A percentile compares a stretch with the other conserved stretches of the same genome.
These are phyloP conservation scores for Achroia grisella DNA, from an alignment of 1,140 invertebrate genomes.

Conservation along the genomic window DNA sequence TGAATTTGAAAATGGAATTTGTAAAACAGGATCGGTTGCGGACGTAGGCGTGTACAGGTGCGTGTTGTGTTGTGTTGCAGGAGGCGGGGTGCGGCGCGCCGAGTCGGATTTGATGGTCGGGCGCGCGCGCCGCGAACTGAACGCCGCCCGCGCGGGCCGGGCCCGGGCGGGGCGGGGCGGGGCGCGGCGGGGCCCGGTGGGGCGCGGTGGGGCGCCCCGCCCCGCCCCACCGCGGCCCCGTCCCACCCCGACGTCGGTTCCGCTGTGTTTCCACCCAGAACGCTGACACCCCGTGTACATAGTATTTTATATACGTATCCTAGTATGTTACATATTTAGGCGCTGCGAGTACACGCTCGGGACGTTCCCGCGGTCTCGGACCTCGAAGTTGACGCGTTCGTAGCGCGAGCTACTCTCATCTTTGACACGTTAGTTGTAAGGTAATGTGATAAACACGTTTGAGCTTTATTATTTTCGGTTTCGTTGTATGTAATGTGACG, in stretches of 20 bases:
- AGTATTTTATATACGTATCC: constrained; percentile 22
- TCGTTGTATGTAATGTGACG: not conserved
- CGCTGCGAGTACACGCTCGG: not conserved
- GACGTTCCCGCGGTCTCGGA: not conserved
- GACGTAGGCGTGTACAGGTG: no score
- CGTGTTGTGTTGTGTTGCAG: no score
- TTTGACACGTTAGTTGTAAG: constrained; percentile 19
- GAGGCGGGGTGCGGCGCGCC: constrained; percentile 41
- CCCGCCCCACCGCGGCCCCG: no score
- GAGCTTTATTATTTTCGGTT: constrained; percentile 20
- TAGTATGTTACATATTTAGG: constrained; percentile 2
- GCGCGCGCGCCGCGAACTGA: constrained; percentile 13
- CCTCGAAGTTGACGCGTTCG: not conserved
- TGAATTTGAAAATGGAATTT: no score
- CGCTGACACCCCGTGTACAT: constrained; percentile 16
- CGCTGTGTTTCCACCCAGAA: not conserved
- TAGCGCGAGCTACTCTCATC: no score
- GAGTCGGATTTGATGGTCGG: constrained; percentile 53
- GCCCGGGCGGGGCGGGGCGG: not conserved
- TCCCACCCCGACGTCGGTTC: not conserved
- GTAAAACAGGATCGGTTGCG: no score
- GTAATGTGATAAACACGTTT: constrained; percentile 31
- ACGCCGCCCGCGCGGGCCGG: not conserved
- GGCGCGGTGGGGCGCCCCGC: not conserved
- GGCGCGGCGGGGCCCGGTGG: not conserved